Evolutionary conservation across 2,888 invertebrate species (phyloP).

Genomic region (Mythimna lalbum): DNA sequence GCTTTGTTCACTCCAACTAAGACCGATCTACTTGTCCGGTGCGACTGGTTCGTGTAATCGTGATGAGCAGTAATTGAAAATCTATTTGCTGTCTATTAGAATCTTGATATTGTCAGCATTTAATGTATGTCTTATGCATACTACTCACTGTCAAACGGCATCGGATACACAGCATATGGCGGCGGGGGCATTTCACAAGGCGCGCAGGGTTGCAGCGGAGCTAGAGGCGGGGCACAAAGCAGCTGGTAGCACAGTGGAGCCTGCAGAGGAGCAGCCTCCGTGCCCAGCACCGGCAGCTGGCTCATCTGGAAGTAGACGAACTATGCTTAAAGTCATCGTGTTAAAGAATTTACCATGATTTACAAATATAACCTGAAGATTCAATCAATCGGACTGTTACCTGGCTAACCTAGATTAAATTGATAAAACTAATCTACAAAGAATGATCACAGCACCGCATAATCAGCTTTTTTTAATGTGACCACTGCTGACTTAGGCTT

Average conservation of each 20-base stretch:
- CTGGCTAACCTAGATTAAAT: too few species aligned
- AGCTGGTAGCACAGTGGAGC: constrained; percentile 87
- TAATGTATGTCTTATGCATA: background rate
- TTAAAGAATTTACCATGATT: constrained; percentile 35
- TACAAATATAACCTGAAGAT: background rate
- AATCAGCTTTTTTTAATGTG: too few species aligned
- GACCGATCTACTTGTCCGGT: too few species aligned
- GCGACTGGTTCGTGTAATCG: too few species aligned
- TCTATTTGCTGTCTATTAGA: too few species aligned
- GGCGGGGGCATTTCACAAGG: constrained; percentile 86
- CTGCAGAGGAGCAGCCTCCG: constrained; percentile 83
- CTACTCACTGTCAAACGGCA: constrained; percentile 85
- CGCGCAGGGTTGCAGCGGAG: constrained; percentile 81
- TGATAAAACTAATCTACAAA: too few species aligned
- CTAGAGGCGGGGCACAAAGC: constrained; percentile 84
- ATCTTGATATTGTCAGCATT: too few species aligned
- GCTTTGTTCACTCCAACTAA: too few species aligned
- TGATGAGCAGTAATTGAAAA: too few species aligned
- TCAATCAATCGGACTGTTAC: background rate
- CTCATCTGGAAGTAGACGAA: constrained; percentile 79
- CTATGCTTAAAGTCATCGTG: constrained; percentile 42
- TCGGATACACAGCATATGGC: constrained; percentile 84
- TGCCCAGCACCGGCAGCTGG: constrained; percentile 82
- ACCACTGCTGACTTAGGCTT: too few species aligned
- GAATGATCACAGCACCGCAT: too few species aligned